Base-by-base conservation (phyloP, 1,140 invertebrate genomes). In the Antheraea pernyi region DNA sequence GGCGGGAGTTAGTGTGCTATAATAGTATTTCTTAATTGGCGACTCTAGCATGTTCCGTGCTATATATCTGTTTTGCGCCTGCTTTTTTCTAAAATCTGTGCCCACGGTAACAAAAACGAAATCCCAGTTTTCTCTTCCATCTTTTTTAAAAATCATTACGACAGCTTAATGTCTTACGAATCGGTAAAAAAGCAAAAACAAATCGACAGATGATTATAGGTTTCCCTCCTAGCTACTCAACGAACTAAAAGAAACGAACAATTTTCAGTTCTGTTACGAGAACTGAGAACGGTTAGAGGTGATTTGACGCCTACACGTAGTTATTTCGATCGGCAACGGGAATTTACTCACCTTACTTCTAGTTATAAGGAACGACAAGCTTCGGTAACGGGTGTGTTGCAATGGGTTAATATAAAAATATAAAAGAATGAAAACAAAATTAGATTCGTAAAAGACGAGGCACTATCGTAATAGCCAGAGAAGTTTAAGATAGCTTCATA, bases 291-390 rank as follows among this genome's bases (percentile, higher is more conserved):
- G 22, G 64, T 65, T 65, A 19, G 64, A 65, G 64, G 64, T 65
- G 64, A 65, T 65, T 16, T 16, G 46, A 39, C 46, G 64, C 42
- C 39, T 65, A 65, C 63, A 39, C 64, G 10, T 46, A 53, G 64
- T 53, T 65, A 65, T 65, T 65, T 42, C 39, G 63, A 65, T 46
- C 10, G 36, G 10, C 36, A 42, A 39, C 39, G 63, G 59, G 63
- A 65, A 65, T 65, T 22, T 65, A 65, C 36, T 39, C 63, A 65
- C 63, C 63, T 65, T 65, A 65, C 13, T 39, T 39, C 39, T 65
- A 65, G 36, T 30, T 65, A 42, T 42, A 39, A 42, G 63, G 39
- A 39, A 4, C 59, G 18, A 19, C 59, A 30, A 42, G 59, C 59
- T 61, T 22, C n/a, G 19, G 18, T 61, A 61, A 61, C 18, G 18